Evolutionary conservation across 1,140 invertebrate genomes (phyloP).

Genomic region (Caenorhabditis brenneri): DNA sequence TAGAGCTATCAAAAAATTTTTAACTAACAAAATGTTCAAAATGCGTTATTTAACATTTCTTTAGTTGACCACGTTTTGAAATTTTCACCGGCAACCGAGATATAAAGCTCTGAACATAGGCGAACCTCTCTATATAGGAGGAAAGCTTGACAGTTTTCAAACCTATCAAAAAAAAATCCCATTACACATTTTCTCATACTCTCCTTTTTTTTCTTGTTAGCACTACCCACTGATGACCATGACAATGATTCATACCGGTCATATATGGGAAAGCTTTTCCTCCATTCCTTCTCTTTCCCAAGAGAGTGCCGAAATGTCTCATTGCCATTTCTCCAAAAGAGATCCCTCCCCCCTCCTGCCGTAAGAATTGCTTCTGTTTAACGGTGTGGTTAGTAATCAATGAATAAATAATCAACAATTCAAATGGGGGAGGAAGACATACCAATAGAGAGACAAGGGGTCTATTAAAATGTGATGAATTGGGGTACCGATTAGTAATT

Average conservation of each 20-base stretch:
- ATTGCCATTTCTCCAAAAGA: constrained; percentile 15
- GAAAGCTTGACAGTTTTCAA: too few relatives aligned
- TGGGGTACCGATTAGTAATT: neutral
- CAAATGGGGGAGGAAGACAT: neutral
- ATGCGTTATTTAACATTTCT: too few relatives aligned
- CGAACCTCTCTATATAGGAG: too few relatives aligned
- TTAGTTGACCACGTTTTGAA: too few relatives aligned
- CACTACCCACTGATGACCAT: neutral
- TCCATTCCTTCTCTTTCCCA: neutral
- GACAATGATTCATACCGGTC: neutral
- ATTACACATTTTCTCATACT: neutral
- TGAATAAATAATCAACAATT: constrained; percentile 41
- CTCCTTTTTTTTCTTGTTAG: neutral
- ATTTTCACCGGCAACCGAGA: too few relatives aligned
- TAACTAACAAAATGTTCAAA: too few relatives aligned
- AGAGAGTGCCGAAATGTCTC: constrained; percentile 39
- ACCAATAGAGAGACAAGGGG: neutral
- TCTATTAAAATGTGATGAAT: neutral
- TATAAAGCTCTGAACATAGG: too few relatives aligned
- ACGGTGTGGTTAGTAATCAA: constrained; percentile 32
- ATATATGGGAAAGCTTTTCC: neutral
- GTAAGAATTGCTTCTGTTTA: neutral
- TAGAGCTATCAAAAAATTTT: too few relatives aligned
- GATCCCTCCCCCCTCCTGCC: neutral
- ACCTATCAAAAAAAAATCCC: too few relatives aligned